These are phyloP conservation scores for Arbacia lixula DNA, from an alignment of 53 echinoderm and acorn worm genomes.

Conservation along the genomic window DNA sequence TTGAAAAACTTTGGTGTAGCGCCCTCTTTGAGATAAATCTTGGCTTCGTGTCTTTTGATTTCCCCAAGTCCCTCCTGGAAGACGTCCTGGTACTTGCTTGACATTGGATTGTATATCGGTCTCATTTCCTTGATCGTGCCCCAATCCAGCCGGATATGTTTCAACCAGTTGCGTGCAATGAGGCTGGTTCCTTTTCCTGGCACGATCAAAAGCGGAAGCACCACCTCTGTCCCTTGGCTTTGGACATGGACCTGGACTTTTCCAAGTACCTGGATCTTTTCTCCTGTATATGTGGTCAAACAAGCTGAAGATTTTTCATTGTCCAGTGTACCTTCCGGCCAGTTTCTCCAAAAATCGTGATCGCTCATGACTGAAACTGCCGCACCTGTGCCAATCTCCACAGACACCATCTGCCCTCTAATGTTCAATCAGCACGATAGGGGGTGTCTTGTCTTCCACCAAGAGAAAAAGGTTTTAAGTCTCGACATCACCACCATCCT, in stretches of 20 bases:
- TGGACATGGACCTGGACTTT: slow-evolving; percentile 16
- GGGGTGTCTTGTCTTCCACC: not conserved
- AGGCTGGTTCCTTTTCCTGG: slow-evolving; percentile 22
- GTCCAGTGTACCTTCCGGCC: slow-evolving; percentile 3
- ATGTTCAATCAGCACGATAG: not conserved
- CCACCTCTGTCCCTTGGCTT: slow-evolving; percentile 20
- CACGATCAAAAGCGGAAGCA: slow-evolving; percentile 10
- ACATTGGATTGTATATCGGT: not conserved
- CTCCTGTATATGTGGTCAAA: slow-evolving; percentile 20
- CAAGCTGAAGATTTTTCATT: not conserved
- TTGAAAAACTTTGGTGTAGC: not conserved
- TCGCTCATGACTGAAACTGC: slow-evolving; percentile 35
- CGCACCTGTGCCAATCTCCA: slow-evolving; percentile 59
- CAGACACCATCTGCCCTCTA: slow-evolving; percentile 10
- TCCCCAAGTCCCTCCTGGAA: slow-evolving; percentile 24
- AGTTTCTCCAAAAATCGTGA: slow-evolving; percentile 1
- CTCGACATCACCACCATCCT: slow-evolving; percentile 5
- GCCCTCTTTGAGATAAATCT: not conserved
- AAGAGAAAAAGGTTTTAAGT: slow-evolving; percentile 20
- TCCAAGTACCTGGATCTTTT: slow-evolving; percentile 13
- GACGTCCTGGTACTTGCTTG: slow-evolving; percentile 3
- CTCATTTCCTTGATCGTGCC: not conserved
- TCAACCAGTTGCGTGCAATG: slow-evolving; percentile 37
- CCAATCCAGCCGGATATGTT: slow-evolving; percentile 39
- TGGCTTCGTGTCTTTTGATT: not conserved